A percentile compares a stretch with the other conserved stretches of the same genome.
phyloP scores from a whole-genome alignment of 2,888 invertebrate species.

The Agonopterix heracliana region DNA sequence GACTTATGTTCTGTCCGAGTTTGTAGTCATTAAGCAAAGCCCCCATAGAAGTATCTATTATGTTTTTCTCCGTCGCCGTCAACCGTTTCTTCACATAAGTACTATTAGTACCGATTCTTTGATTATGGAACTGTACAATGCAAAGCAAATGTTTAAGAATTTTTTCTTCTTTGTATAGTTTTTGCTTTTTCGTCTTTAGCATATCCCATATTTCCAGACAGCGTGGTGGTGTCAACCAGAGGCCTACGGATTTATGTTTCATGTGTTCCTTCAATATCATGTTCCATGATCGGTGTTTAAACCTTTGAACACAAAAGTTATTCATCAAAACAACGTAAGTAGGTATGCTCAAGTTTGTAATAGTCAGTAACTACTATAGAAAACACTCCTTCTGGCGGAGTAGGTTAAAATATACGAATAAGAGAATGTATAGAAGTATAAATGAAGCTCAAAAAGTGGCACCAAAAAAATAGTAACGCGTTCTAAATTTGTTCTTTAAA shows the following conservation, averaged over 20 bases:
- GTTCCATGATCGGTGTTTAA: constrained; percentile 54
- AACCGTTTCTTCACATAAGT: constrained; percentile 13
- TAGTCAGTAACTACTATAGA: no score
- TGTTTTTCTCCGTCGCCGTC: constrained; percentile 33
- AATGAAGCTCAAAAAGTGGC: no score
- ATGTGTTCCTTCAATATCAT: constrained; percentile 54
- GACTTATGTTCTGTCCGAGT: constrained; percentile 12
- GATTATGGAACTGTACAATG: constrained; percentile 41
- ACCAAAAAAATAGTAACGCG: no score
- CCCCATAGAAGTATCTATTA: constrained; percentile 37
- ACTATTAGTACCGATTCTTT: constrained; percentile 16
- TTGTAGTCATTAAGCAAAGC: constrained; percentile 34
- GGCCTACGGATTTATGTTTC: constrained; percentile 30
- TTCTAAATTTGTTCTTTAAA: no score
- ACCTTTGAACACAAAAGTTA: constrained; percentile 25
- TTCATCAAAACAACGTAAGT: no score
- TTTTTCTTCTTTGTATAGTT: constrained; percentile 31
- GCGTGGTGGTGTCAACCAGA: constrained; percentile 48
- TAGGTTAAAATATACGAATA: no score
- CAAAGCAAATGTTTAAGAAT: constrained; percentile 44
- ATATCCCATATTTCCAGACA: constrained; percentile 57
- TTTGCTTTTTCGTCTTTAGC: constrained; percentile 35
- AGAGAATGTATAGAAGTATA: no score
- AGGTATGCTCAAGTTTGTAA: no score
- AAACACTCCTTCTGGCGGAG: no score